Conservation (phyloP, 2,113 vertebrate genomes). For the human region DNA sequence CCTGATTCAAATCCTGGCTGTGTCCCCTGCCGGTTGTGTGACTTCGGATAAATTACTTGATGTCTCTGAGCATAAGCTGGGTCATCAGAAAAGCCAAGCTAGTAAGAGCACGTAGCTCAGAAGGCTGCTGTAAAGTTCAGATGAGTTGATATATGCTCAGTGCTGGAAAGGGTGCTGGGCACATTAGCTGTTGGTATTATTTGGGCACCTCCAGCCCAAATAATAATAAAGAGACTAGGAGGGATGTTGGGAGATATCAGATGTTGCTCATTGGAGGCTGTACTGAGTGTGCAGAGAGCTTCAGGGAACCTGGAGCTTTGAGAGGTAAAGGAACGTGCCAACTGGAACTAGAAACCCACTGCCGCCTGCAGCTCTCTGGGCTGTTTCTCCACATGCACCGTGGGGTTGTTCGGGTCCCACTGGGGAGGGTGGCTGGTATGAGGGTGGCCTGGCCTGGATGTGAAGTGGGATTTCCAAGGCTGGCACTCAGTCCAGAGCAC, state of each 20-base stretch:
- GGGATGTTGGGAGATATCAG: background rate
- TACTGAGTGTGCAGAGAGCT: accelerated
- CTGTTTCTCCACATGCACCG: background rate
- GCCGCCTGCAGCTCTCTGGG: background rate
- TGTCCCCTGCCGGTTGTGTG: background rate
- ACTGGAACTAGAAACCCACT: background rate
- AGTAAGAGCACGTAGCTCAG: background rate
- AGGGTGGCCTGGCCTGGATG: background rate
- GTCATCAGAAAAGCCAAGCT: background rate
- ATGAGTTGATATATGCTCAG: background rate
- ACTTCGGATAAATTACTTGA: background rate
- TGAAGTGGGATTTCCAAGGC: slow-evolving; percentile 34
- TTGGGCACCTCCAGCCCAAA: background rate
- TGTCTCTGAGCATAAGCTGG: background rate
- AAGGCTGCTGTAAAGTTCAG: background rate
- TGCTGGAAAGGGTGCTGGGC: background rate
- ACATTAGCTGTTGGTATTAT: accelerated
- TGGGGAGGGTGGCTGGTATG: background rate
- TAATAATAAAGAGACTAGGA: too few species aligned
- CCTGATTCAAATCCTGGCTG: background rate
- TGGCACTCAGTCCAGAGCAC: background rate
- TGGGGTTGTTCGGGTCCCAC: background rate
- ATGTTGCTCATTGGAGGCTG: background rate
- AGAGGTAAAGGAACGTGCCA: background rate
- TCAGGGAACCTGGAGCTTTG: background rate